These are phyloP conservation scores for Erethizon dorsatum DNA, from an alignment of 2,797 vertebrate genomes.

Conservation along the genomic window DNA sequence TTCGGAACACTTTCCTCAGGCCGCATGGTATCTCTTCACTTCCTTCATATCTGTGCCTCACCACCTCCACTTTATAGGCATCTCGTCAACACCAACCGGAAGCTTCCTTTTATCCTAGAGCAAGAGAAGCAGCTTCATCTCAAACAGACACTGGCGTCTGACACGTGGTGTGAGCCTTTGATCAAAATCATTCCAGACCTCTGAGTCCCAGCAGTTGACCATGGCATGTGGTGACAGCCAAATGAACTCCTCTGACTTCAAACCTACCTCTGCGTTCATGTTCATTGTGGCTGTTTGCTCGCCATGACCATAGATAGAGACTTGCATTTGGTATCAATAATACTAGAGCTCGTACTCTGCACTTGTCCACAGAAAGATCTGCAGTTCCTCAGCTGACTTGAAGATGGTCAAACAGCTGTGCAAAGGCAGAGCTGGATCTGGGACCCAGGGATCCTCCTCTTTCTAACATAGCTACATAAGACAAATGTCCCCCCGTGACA, in stretches of 20 bases:
- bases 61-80: background rate
- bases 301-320: background rate
- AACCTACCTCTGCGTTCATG: background rate
- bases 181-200: background rate
- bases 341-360: background rate
- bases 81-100: background rate
- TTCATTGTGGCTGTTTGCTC: background rate
- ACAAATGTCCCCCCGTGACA: background rate
- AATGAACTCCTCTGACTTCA: background rate
- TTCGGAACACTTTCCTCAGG: background rate
- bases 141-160: background rate
- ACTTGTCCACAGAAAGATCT: background rate
- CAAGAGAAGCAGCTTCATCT: background rate
- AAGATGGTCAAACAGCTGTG: background rate
- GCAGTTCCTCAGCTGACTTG: background rate
- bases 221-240: background rate
- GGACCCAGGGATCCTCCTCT: background rate
- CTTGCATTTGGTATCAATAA: background rate
- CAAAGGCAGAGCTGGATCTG: background rate
- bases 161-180: background rate
- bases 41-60: background rate
- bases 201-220: no score
- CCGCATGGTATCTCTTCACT: background rate
- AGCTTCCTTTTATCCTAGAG: background rate
- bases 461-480: background rate